phyloP scores from a whole-genome alignment of 1,140 invertebrate species.

The Drusus annulatus region DNA sequence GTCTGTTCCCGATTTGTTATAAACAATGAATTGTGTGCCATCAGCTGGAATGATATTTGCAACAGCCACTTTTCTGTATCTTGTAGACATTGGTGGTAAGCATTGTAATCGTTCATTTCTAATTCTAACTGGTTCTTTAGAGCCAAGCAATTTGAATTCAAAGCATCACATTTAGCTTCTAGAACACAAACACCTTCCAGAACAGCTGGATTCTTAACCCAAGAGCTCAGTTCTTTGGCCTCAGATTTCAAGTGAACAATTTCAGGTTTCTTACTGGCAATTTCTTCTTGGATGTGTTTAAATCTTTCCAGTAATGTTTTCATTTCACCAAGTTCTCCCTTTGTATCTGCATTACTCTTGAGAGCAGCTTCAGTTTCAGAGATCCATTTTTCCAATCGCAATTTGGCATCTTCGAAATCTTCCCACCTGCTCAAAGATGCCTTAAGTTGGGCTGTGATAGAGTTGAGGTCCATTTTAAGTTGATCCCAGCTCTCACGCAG shows the following conservation, averaged over 20 bases:
- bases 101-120: constrained; percentile 88
- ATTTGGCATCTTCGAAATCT: constrained; percentile 82
- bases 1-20: constrained; percentile 94
- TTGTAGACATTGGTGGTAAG: constrained; percentile 91
- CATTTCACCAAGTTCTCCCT: constrained; percentile 91
- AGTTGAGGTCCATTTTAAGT: constrained; percentile 85
- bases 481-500: constrained; percentile 88
- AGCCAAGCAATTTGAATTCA: constrained; percentile 74
- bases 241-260: constrained; percentile 81
- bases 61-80: constrained; percentile 96
- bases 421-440: constrained; percentile 85
- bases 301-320: constrained; percentile 90
- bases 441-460: constrained; percentile 83
- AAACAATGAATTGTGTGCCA: constrained; percentile 96
- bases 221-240: constrained; percentile 79
- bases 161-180: constrained; percentile 76
- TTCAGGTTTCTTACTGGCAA: constrained; percentile 81
- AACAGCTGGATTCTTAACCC: constrained; percentile 77
- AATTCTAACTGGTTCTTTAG: constrained; percentile 78
- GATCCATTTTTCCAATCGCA: constrained; percentile 81
- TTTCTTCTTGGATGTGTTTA: constrained; percentile 83
- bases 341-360: constrained; percentile 77
- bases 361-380: constrained; percentile 77
- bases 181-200: constrained; percentile 77
- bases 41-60: constrained; percentile 94